Evolutionary conservation across 1,140 invertebrate genomes (phyloP).

Genomic region (Notospermus geniculatus): DNA sequence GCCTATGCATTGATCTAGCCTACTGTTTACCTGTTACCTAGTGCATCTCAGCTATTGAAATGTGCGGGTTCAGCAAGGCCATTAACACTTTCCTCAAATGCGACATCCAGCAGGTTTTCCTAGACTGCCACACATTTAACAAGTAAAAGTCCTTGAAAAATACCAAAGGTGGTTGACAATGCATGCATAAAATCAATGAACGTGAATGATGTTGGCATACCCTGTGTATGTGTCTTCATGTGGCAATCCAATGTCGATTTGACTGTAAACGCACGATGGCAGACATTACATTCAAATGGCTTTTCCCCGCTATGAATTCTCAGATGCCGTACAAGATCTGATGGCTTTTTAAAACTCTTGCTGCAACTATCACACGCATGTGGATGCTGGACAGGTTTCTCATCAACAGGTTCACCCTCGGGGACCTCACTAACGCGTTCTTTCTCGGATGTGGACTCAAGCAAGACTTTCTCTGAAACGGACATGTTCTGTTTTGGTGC

Average conservation of each 20-base stretch:
- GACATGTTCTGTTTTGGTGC: constrained; percentile 37
- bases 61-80: too few species aligned
- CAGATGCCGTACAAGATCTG: constrained; percentile 55
- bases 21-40: too few species aligned
- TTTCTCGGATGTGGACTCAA: constrained; percentile 57
- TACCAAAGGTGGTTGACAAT: too few species aligned
- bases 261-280: constrained; percentile 51
- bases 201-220: constrained; percentile 23
- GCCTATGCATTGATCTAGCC: too few species aligned
- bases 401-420: constrained; percentile 9
- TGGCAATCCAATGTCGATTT: constrained; percentile 58
- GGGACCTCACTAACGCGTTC: constrained; percentile 49
- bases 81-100: too few species aligned
- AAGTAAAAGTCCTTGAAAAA: too few species aligned
- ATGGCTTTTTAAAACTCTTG: constrained; percentile 59
- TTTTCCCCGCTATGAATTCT: constrained; percentile 58
- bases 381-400: constrained; percentile 24
- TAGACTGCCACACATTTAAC: too few species aligned
- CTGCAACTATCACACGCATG: constrained; percentile 63
- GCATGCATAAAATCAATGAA: too few species aligned
- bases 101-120: too few species aligned
- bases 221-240: constrained; percentile 52
- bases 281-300: constrained; percentile 50
- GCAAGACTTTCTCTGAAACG: constrained; percentile 60
- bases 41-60: too few species aligned